Evolutionary conservation across 2,113 vertebrate genomes (phyloP).

Genomic region (Nicator chloris): DNA sequence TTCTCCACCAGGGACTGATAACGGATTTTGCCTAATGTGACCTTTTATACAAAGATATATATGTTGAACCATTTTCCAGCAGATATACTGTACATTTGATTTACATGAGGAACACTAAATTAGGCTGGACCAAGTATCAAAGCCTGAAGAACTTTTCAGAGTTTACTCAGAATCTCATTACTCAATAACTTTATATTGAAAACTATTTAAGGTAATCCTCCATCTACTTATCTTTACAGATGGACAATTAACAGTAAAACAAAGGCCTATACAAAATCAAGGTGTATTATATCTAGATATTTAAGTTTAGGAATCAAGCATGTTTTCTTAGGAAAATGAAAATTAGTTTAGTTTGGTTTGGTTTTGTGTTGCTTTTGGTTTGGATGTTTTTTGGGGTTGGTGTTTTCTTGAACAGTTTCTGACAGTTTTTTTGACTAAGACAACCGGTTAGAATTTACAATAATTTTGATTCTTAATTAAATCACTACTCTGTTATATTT

Average conservation of each 20-base stretch:
- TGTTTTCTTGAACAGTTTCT: not conserved
- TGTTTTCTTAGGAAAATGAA: not conserved
- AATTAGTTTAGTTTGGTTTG: not conserved
- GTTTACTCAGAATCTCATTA: not conserved
- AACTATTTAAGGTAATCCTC: not conserved
- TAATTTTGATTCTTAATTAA: not conserved
- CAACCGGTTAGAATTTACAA: not conserved
- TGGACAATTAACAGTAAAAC: not conserved
- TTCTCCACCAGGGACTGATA: not conserved
- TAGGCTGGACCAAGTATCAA: not conserved
- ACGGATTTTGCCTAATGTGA: not conserved
- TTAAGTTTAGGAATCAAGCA: not conserved
- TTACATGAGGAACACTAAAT: not conserved
- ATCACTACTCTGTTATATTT: not conserved
- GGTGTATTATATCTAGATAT: not conserved
- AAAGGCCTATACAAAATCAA: not conserved
- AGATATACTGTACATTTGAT: not conserved
- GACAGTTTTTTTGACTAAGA: not conserved
- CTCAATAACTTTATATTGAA: not conserved
- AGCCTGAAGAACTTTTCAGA: not conserved
- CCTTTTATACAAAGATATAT: not conserved
- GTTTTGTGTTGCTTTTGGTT: not conserved
- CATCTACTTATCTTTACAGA: not conserved
- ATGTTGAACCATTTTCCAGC: not conserved
- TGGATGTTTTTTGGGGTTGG: not conserved